Conservation (phyloP, 2,113 vertebrate species). For the Tupaia tana region DNA sequence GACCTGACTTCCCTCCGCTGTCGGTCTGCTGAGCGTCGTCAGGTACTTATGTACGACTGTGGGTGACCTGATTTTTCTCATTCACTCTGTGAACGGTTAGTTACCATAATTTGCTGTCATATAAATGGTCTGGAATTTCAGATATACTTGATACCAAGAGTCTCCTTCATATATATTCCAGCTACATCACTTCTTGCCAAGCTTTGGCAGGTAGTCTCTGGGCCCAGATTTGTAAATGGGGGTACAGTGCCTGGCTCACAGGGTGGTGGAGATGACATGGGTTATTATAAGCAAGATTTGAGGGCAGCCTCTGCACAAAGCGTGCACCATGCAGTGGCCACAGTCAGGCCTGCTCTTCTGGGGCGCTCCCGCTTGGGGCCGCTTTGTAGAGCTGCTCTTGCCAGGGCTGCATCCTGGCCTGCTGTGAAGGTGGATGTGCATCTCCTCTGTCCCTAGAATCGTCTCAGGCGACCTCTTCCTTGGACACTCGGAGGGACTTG, state of each 20-base stretch:
- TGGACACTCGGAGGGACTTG: too few species aligned
- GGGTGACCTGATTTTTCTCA: background rate
- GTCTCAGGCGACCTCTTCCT: background rate
- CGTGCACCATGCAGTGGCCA: rapidly evolving
- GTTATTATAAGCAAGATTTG: background rate
- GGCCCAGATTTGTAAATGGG: background rate
- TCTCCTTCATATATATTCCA: background rate
- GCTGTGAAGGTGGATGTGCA: too few species aligned
- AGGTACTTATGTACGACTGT: too few species aligned
- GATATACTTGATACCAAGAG: too few species aligned
- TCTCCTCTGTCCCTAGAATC: too few species aligned
- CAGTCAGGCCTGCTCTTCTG: rapidly evolving
- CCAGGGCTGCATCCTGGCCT: too few species aligned
- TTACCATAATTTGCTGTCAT: background rate
- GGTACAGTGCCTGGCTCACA: too few species aligned
- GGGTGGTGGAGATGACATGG: background rate
- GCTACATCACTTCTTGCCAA: too few species aligned
- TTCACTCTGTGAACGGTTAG: background rate
- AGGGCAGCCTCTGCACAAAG: background rate
- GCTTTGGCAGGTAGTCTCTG: background rate
- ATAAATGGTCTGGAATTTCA: background rate
- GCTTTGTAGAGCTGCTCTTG: background rate
- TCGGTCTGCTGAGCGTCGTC: background rate
- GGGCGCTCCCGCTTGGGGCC: rapidly evolving
- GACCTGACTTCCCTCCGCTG: background rate